These are phyloP conservation scores for Scaptomyza caliginosa DNA, from an alignment of 2,888 invertebrate genomes.

Conservation along the genomic window DNA sequence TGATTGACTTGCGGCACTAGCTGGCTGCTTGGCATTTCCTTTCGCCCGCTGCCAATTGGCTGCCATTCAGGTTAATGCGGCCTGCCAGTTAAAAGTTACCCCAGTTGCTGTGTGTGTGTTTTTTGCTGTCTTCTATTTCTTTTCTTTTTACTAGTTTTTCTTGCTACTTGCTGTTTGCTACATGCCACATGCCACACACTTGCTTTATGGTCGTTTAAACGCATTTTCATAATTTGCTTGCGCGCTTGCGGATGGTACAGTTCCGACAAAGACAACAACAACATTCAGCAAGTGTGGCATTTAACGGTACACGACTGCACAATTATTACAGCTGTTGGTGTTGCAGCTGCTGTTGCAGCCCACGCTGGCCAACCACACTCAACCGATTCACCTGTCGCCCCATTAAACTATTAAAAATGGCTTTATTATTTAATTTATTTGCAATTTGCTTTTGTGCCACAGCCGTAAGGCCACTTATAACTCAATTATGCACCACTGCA, in stretches of 20 bases:
- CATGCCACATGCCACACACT: not conserved
- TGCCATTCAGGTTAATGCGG: conserved; percentile 75
- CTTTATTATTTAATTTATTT: conserved; percentile 69
- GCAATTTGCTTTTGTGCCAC: conserved; percentile 19
- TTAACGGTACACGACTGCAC: conserved; percentile 61
- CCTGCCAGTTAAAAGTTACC: conserved; percentile 43
- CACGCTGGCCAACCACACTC: conserved; percentile 18
- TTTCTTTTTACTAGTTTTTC: conserved; percentile 64
- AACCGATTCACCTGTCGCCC: conserved; percentile 12
- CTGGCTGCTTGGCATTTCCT: conserved; percentile 43
- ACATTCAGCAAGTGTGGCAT: conserved; percentile 69
- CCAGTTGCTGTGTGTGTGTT: too few species aligned
- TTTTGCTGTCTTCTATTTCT: not conserved
- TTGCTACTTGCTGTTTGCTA: conserved; percentile 18
- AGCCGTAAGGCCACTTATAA: conserved; percentile 52
- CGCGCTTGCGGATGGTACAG: conserved; percentile 51
- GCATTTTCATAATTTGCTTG: conserved; percentile 72
- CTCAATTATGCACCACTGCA: conserved; percentile 59
- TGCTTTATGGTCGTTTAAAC: conserved; percentile 39
- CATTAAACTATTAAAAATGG: conserved; percentile 63
- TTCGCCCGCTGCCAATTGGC: conserved; percentile 64
- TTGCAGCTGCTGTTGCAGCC: conserved; percentile 8
- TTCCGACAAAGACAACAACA: conserved; percentile 56
- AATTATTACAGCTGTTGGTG: conserved; percentile 54
- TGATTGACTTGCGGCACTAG: conserved; percentile 75